A percentile compares a stretch with the other conserved stretches of the same genome.
These are phyloP conservation scores for Chymomyza costata DNA, from an alignment of 1,140 invertebrate species.

Conservation along the genomic window DNA sequence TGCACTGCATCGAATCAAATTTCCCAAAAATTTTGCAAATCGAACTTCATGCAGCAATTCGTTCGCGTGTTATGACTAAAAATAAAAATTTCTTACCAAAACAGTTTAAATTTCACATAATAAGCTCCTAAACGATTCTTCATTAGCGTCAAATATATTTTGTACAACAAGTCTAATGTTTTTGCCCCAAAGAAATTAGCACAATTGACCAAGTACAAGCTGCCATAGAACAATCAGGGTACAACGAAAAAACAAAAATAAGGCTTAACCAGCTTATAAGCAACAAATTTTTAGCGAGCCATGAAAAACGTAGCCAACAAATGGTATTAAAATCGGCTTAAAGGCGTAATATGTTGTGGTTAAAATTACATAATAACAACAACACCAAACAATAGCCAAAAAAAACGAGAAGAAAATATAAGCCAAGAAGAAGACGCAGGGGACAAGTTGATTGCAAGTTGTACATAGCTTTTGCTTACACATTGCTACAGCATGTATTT, in stretches of 20 bases:
- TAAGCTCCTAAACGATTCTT: background rate
- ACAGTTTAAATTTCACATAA: background rate
- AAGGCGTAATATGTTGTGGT: conserved; percentile 62
- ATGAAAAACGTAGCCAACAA: conserved; percentile 36
- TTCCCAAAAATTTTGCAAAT: too few species aligned
- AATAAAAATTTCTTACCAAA: conserved; percentile 1
- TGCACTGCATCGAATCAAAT: too few species aligned
- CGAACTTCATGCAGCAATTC: too few species aligned
- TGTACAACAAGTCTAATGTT: too few species aligned
- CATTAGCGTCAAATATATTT: background rate
- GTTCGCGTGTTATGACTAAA: too few species aligned
- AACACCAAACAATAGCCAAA: conserved; percentile 27
- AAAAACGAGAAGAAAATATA: conserved; percentile 22
- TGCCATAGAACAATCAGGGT: background rate
- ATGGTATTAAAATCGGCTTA: conserved; percentile 58
- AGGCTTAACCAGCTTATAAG: conserved; percentile 38
- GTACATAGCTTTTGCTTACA: background rate
- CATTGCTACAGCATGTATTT: background rate
- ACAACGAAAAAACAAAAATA: conserved; percentile 27
- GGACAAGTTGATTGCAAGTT: background rate
- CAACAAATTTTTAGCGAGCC: conserved; percentile 19
- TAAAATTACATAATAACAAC: conserved; percentile 49
- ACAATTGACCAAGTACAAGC: conserved; percentile 18
- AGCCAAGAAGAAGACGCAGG: background rate
- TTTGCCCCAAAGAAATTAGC: too few species aligned